A percentile compares a stretch with the other conserved stretches of the same genome.
phyloP scores from a whole-genome alignment of 2,113 vertebrate genomes.

The Pionites leucogaster region DNA sequence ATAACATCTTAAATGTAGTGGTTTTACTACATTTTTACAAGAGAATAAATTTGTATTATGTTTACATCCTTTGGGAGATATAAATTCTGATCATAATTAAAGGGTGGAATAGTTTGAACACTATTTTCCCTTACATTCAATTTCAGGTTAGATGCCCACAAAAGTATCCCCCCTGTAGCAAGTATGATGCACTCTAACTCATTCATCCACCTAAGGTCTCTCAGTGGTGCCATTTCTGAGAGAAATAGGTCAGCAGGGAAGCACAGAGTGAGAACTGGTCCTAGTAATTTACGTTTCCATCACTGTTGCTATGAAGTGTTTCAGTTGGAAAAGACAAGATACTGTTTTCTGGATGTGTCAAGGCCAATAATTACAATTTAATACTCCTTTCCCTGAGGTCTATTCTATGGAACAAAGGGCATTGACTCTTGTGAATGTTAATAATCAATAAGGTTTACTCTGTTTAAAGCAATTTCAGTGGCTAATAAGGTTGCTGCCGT shows the following conservation, averaged over 20 bases:
- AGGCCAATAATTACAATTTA: neutral
- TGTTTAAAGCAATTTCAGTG: constrained; percentile 5
- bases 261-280: neutral
- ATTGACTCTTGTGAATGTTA: neutral
- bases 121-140: neutral
- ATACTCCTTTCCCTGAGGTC: neutral
- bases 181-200: neutral
- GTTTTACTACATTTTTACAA: neutral
- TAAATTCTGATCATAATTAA: neutral
- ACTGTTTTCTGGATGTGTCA: neutral
- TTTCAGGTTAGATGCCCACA: neutral
- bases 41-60: neutral
- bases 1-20: neutral
- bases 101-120: neutral
- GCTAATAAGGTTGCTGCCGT: constrained; percentile 35
- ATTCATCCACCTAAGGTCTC: neutral
- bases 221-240: neutral
- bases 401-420: neutral
- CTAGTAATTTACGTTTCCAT: neutral
- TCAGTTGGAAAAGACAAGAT: neutral
- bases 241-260: neutral
- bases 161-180: neutral
- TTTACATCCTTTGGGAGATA: neutral
- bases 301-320: neutral
- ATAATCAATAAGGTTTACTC: neutral